phyloP scores from a whole-genome alignment of 1,140 invertebrate species.

The Zaprionus capensis region DNA sequence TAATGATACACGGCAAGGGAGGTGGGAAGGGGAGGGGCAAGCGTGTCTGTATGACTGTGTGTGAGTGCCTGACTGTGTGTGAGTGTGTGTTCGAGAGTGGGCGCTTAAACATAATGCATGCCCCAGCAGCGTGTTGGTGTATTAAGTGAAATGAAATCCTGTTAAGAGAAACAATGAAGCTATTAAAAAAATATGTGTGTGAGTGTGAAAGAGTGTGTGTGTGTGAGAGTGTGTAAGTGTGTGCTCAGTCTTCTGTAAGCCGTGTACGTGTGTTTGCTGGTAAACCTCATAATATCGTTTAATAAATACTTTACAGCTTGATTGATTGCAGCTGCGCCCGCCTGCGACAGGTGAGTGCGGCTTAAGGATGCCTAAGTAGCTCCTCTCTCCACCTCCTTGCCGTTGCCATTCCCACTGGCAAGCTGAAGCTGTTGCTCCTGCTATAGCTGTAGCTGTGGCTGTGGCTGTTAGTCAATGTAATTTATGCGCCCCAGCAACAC shows the following conservation, averaged over 20 bases:
- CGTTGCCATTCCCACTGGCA: not conserved
- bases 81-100: slow-evolving; percentile 16
- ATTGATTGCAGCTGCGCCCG: slow-evolving; percentile 65
- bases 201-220: slow-evolving; percentile 2
- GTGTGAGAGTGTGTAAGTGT: slow-evolving; percentile 3
- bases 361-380: slow-evolving; percentile 59
- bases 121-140: slow-evolving; percentile 44
- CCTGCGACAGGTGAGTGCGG: slow-evolving; percentile 65
- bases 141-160: slow-evolving; percentile 81
- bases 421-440: slow-evolving; percentile 15
- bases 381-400: not conserved
- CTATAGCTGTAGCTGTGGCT: slow-evolving; percentile 11
- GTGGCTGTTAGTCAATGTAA: slow-evolving; percentile 47
- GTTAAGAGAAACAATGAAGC: slow-evolving; percentile 79
- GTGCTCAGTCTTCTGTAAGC: not conserved
- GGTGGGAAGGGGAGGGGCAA: not conserved
- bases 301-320: slow-evolving; percentile 82
- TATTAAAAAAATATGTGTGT: slow-evolving; percentile 70
- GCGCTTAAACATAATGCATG: slow-evolving; percentile 43
- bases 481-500: slow-evolving; percentile 64
- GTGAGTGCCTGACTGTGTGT: not conserved
- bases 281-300: slow-evolving; percentile 80
- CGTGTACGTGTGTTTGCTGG: slow-evolving; percentile 36
- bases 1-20: slow-evolving; percentile 34
- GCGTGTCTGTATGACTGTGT: not conserved